Evolutionary conservation across 2,113 vertebrate species (phyloP), one percentile per base, ranked within the genome.

Genomic region (Tamias sibiricus): DNA sequence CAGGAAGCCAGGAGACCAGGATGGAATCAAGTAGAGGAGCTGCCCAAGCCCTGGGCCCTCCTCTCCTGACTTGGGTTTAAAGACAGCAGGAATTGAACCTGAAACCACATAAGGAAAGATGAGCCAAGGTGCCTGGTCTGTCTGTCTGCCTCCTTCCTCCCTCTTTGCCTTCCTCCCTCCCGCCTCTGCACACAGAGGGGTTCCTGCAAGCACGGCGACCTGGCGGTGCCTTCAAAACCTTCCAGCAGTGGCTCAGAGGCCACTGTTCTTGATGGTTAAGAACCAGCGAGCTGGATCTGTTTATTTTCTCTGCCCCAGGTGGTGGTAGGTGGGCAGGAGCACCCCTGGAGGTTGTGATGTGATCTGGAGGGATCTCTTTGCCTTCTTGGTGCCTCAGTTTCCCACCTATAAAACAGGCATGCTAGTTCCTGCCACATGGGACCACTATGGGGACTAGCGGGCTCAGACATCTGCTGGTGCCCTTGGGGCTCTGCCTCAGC

Each of bases 151-250:
- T 47, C 30, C 37, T 40, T n/a, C 28, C 74, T 28, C 10, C 42
- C 20, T 30, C 10, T 0, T 19, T 13, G 13, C 44, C 32, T 81
- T 5, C 12, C 47, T 10, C 20, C 30, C 35, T 68, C 37, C 2
- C 26, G 2, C 57, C 64, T 84, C 57, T 86, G 84, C 47, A 26
- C 2, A 28, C 6, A 28, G 76, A 79, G 19, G 26, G 37, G 16
- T 6, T 37, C 64, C 44, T 2, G 1, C 54, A 54, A n/a, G 49
- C 72, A n/a, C 10, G 6, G 11, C 0, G 32, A 44, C 1, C 24
- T 52, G 88, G 44, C 44, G 84, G 66, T 59, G 16, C 44, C 40
- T 14, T 62, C 8, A 6, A n/a, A n/a, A n/a, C 35, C 42, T 16
- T 42, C 6, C 44, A 22, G 6, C 24, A 24, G 30, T 42, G 72